Evolutionary conservation across 2,888 invertebrate species (phyloP).

Genomic region (Drosophila mercatorum): DNA sequence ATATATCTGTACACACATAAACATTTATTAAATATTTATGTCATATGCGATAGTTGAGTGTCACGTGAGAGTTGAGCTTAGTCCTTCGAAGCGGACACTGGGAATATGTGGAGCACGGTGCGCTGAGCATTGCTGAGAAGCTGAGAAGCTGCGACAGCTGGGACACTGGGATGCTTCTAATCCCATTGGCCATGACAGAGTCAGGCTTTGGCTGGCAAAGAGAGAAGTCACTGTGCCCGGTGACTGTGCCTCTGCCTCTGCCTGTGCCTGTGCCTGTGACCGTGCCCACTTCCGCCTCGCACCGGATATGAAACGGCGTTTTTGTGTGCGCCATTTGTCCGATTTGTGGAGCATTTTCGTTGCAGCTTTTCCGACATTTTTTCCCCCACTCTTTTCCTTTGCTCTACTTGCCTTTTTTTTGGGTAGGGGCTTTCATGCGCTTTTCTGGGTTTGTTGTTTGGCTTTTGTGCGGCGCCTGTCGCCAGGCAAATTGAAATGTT

Average conservation of each 20-base stretch:
- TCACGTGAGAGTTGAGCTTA: neutral
- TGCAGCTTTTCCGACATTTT: conserved; percentile 36
- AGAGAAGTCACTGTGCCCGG: conserved; percentile 50
- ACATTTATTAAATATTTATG: neutral
- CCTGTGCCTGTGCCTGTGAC: conserved; percentile 15
- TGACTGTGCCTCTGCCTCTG: conserved; percentile 11
- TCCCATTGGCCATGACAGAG: conserved; percentile 49
- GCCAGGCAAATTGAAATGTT: conserved; percentile 79
- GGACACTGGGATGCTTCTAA: conserved; percentile 37
- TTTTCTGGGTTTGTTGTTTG: conserved; percentile 63
- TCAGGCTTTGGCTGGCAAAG: conserved; percentile 50
- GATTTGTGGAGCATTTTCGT: conserved; percentile 75
- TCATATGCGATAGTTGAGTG: conserved; percentile 20
- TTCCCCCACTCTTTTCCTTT: conserved; percentile 1
- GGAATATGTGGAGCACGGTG: conserved; percentile 21
- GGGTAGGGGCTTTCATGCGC: conserved; percentile 6
- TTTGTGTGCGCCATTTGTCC: conserved; percentile 73
- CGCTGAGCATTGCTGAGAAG: neutral
- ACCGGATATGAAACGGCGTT: conserved; percentile 73
- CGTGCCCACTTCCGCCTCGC: conserved; percentile 63
- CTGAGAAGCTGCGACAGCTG: conserved; percentile 24
- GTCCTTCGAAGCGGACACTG: neutral
- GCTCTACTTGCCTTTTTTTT: neutral
- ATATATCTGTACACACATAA: neutral
- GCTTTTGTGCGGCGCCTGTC: conserved; percentile 65